phyloP scores from a whole-genome alignment of 2,797 vertebrate genomes.

The Falco berigora region DNA sequence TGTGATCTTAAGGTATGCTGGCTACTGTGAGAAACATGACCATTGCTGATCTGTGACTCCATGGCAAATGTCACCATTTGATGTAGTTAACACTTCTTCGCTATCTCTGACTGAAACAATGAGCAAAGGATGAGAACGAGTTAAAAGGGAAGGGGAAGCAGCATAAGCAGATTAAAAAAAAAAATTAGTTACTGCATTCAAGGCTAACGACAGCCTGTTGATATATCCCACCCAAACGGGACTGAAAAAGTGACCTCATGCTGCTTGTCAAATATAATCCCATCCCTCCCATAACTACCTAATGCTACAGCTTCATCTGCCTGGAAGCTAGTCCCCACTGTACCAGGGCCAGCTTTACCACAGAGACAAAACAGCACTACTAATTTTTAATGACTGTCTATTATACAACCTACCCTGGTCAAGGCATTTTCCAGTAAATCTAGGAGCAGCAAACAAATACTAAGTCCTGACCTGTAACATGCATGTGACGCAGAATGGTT shows the following conservation, averaged over 20 bases:
- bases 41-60: not conserved
- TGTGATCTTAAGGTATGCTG: not conserved
- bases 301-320: not conserved
- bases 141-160: not conserved
- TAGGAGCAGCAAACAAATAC: not conserved
- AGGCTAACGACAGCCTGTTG: not conserved
- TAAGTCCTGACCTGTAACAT: not conserved
- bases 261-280: conserved; percentile 21
- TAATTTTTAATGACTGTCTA: not conserved
- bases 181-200: not conserved
- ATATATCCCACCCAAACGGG: conserved; percentile 40
- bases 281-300: conserved; percentile 46
- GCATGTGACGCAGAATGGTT: not conserved
- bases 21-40: not conserved
- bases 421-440: not conserved
- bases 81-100: not conserved
- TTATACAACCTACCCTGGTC: not conserved
- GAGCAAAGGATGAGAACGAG: not conserved
- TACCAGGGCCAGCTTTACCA: not conserved
- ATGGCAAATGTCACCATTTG: not conserved
- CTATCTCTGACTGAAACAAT: not conserved
- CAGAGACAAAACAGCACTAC: not conserved
- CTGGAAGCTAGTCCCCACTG: not conserved
- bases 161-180: not conserved
- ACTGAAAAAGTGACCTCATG: conserved; percentile 52